Evolutionary conservation across 2,797 vertebrate genomes (phyloP).

Genomic region (Dromococcyx pavoninus): DNA sequence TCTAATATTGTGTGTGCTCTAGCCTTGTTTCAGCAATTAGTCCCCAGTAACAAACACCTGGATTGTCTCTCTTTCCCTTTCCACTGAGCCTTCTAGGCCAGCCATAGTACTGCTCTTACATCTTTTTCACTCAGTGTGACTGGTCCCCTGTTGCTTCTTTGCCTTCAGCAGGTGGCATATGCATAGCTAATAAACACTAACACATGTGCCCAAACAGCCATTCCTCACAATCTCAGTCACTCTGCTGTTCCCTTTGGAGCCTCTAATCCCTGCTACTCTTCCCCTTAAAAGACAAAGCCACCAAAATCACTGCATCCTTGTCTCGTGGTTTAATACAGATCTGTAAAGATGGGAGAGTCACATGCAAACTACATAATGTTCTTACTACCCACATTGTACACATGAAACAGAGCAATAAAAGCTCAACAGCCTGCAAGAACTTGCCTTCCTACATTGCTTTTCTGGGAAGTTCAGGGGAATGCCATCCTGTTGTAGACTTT

Average conservation of each 20-base stretch:
- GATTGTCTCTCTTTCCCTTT: neutral
- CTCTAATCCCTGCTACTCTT: neutral
- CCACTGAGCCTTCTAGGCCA: neutral
- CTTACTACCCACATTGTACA: neutral
- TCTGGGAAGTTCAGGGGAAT: neutral
- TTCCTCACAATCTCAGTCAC: accelerated
- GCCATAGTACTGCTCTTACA: neutral
- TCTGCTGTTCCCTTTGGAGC: neutral
- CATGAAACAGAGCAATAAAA: neutral
- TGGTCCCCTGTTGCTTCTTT: neutral
- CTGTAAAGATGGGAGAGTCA: neutral
- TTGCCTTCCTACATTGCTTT: neutral
- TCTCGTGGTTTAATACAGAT: neutral
- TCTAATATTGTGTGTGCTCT: neutral
- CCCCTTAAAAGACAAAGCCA: neutral
- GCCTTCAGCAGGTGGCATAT: neutral
- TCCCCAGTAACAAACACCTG: neutral
- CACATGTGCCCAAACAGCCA: neutral
- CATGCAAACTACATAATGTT: accelerated
- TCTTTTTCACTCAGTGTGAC: neutral
- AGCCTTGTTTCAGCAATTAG: neutral
- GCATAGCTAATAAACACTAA: neutral
- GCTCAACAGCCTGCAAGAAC: neutral
- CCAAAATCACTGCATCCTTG: neutral
- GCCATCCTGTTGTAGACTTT: neutral